A percentile compares a stretch with the other conserved stretches of the same genome.
Evolutionary conservation across 2,888 invertebrate genomes (phyloP).

Genomic region (Coelinius sp.): DNA sequence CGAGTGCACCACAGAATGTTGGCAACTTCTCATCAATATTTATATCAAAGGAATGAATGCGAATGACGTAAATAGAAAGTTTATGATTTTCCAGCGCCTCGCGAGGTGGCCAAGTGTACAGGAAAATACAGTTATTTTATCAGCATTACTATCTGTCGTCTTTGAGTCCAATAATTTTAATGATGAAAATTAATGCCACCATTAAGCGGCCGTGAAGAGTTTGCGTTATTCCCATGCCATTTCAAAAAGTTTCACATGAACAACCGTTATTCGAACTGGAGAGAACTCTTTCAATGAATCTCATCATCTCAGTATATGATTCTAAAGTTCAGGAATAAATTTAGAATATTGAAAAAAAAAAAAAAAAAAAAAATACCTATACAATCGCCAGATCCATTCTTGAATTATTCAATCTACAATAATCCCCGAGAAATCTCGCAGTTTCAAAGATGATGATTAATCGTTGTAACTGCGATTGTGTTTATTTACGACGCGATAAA

Average conservation of each 20-base stretch:
- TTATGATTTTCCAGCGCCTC: background rate
- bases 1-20: background rate
- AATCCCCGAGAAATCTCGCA: too few species aligned
- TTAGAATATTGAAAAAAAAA: too few species aligned
- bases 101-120: background rate
- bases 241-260: background rate
- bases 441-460: background rate
- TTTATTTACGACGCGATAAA: slow-evolving; percentile 11
- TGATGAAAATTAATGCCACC: background rate
- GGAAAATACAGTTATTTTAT: background rate
- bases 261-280: background rate
- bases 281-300: background rate
- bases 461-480: background rate
- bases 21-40: slow-evolving; percentile 13
- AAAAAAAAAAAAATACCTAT: background rate
- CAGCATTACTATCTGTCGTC: background rate
- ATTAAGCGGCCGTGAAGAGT: slow-evolving; percentile 2
- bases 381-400: too few species aligned
- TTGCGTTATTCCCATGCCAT: slow-evolving; percentile 9
- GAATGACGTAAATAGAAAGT: slow-evolving; percentile 22
- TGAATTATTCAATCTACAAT: too few species aligned
- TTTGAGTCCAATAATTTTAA: background rate
- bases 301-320: background rate
- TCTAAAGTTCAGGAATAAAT: background rate
- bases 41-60: background rate